Evolutionary conservation across 2,888 invertebrate genomes (phyloP).

Genomic region (Eutolmus rufibarbis): DNA sequence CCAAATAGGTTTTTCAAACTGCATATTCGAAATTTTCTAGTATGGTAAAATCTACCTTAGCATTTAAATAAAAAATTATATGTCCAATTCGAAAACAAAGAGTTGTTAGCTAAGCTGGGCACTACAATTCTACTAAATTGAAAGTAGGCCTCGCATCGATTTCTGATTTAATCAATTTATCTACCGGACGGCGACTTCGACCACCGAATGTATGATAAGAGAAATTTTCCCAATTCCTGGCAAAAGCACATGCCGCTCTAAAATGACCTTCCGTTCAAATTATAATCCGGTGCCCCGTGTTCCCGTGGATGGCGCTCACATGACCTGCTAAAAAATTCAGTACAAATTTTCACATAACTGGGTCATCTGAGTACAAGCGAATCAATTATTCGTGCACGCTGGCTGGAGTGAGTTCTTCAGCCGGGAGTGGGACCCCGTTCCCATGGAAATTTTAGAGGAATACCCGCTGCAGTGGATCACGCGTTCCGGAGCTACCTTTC

Average conservation of each 20-base stretch:
- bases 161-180: not conserved
- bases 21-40: too few species aligned
- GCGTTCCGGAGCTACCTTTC: not conserved
- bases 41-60: too few species aligned
- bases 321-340: slow-evolving; percentile 23
- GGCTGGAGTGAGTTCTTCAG: not conserved
- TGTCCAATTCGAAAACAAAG: not conserved
- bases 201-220: not conserved
- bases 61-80: too few species aligned
- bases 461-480: slow-evolving; percentile 10
- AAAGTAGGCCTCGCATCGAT: not conserved
- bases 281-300: not conserved
- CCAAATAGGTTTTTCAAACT: too few species aligned
- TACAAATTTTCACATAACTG: slow-evolving; percentile 32
- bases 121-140: not conserved
- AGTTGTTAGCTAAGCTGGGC: not conserved
- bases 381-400: slow-evolving; percentile 30
- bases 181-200: not conserved
- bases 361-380: slow-evolving; percentile 26
- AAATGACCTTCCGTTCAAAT: not conserved
- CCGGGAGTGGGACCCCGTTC: not conserved
- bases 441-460: not conserved
- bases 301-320: not conserved
- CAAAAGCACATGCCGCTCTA: not conserved
- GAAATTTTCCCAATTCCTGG: not conserved